These are phyloP conservation scores for Agrilus cyanescens DNA, from an alignment of 2,888 invertebrate species.

Conservation along the genomic window DNA sequence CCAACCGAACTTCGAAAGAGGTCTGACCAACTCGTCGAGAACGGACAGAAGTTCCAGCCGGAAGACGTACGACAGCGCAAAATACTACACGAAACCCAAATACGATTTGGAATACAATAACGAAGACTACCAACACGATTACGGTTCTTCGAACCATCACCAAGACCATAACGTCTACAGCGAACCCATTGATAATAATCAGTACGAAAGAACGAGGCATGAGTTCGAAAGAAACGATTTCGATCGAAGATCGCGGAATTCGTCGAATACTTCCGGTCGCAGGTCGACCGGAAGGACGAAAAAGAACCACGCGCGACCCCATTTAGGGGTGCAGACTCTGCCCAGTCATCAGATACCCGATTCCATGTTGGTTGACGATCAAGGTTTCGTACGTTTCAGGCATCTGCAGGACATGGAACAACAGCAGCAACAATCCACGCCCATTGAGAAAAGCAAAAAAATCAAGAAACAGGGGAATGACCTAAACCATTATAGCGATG, in stretches of 20 bases:
- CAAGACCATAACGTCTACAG: slow-evolving; percentile 42
- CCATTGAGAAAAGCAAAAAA: slow-evolving; percentile 24
- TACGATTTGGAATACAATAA: slow-evolving; percentile 30
- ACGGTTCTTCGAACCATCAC: slow-evolving; percentile 25
- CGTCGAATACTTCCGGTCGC: slow-evolving; percentile 32
- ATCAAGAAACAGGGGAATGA: slow-evolving; percentile 26
- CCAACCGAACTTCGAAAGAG: slow-evolving; percentile 26
- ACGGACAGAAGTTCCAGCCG: slow-evolving; percentile 25
- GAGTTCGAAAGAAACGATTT: slow-evolving; percentile 50
- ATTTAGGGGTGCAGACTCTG: slow-evolving; percentile 44
- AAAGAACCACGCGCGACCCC: slow-evolving; percentile 37
- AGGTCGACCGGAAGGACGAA: slow-evolving; percentile 34
- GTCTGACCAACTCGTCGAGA: slow-evolving; percentile 25
- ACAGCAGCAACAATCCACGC: background rate
- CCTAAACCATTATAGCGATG: slow-evolving; percentile 32
- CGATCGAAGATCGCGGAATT: slow-evolving; percentile 33
- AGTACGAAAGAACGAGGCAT: slow-evolving; percentile 36
- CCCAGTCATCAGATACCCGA: slow-evolving; percentile 44
- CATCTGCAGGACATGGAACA: slow-evolving; percentile 34
- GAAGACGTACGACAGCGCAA: slow-evolving; percentile 30
- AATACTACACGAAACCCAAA: slow-evolving; percentile 32
- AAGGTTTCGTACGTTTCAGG: slow-evolving; percentile 78
- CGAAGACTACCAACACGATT: slow-evolving; percentile 29
- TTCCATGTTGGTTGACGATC: slow-evolving; percentile 82
- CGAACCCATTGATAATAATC: slow-evolving; percentile 32